A percentile compares a stretch with the other conserved stretches of the same genome.
Evolutionary conservation across 2,797 vertebrate genomes (phyloP).

Genomic region (Artibeus jamaicensis): DNA sequence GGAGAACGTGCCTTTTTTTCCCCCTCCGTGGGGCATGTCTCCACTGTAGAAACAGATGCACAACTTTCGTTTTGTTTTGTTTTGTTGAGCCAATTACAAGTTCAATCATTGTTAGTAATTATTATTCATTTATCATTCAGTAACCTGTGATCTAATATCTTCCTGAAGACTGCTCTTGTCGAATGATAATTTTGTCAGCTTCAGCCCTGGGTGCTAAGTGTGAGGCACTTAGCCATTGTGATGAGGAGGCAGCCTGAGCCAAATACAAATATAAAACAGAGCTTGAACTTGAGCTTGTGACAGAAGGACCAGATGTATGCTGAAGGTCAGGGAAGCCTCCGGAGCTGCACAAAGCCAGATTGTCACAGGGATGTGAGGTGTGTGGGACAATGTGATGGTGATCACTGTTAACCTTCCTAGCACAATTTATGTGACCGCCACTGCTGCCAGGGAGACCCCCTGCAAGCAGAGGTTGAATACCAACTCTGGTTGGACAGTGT

Average conservation of each 20-base stretch:
- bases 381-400: no score
- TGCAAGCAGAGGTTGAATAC: rapidly evolving
- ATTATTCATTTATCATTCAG: neutral
- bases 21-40: neutral
- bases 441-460: neutral
- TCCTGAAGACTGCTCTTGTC: neutral
- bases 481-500: neutral
- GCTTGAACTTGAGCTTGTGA: neutral
- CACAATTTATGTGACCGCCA: rapidly evolving
- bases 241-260: neutral
- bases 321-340: neutral
- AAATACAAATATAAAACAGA: neutral
- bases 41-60: neutral
- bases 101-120: conserved; percentile 19
- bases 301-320: neutral
- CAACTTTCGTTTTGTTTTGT: neutral
- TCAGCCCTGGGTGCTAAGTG: neutral
- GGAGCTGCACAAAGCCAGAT: rapidly evolving
- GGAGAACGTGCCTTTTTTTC: neutral
- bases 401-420: rapidly evolving
- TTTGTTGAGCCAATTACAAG: neutral
- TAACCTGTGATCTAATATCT: neutral
- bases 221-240: neutral
- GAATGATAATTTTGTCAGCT: neutral
- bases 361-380: neutral